Evolutionary conservation across 2,888 invertebrate genomes (phyloP).

Genomic region (Tolmerus cingulatus): DNA sequence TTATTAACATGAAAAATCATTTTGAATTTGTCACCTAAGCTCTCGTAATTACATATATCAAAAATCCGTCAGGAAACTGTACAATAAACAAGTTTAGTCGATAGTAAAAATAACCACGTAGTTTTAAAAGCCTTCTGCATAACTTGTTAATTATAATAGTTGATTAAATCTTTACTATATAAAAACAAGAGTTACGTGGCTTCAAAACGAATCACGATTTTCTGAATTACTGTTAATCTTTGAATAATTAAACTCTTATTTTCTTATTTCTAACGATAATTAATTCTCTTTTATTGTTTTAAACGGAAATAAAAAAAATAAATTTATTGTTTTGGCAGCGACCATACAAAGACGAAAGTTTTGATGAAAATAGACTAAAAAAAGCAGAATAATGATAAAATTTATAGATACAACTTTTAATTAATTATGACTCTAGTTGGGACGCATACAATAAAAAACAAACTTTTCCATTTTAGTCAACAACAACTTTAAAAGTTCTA

Average conservation of each 20-base stretch:
- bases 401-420: too few species aligned
- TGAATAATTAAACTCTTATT: neutral
- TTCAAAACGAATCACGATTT: neutral
- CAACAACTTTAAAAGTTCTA: too few species aligned
- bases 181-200: neutral
- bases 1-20: neutral
- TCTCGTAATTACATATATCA: neutral
- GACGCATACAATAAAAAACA: neutral
- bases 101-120: neutral
- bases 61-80: too few species aligned
- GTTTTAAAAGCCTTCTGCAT: neutral
- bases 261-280: neutral
- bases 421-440: too few species aligned
- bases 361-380: neutral
- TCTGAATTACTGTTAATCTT: neutral
- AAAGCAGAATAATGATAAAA: too few species aligned
- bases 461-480: too few species aligned
- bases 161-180: neutral
- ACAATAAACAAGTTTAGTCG: too few species aligned
- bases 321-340: neutral
- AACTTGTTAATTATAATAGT: neutral
- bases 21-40: neutral
- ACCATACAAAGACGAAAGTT: neutral
- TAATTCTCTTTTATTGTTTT: neutral
- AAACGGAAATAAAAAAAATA: neutral